These are phyloP conservation scores for Taeniopygia guttata DNA, from an alignment of 2,797 vertebrate genomes.

Conservation along the genomic window DNA sequence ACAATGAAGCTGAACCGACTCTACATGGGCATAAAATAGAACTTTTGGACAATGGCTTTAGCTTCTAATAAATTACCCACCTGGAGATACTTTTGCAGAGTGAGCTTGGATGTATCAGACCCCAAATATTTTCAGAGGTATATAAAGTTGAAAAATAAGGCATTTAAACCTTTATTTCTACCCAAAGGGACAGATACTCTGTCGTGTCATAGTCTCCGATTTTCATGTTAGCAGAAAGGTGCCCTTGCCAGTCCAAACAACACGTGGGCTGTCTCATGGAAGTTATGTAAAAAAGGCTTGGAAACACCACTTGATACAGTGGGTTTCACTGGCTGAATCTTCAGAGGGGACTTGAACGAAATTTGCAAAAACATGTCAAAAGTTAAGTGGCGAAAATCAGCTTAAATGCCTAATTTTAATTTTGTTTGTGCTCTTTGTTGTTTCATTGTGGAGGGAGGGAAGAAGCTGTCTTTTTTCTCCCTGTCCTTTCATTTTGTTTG, in stretches of 20 bases:
- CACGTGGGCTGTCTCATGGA: neutral
- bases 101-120: neutral
- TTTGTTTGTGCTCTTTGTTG: slow-evolving; percentile 62
- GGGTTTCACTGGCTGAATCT: slow-evolving; percentile 20
- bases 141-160: slow-evolving; percentile 20
- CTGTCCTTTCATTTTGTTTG: slow-evolving; percentile 50
- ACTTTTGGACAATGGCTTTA: neutral
- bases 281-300: slow-evolving; percentile 20
- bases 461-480: slow-evolving; percentile 63
- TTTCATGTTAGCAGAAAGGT: neutral
- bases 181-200: neutral
- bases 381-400: slow-evolving; percentile 68
- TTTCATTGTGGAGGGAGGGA: slow-evolving; percentile 60
- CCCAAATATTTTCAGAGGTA: slow-evolving; percentile 21
- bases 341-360: slow-evolving; percentile 23
- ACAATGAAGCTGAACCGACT: slow-evolving; percentile 6
- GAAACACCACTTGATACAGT: slow-evolving; percentile 3
- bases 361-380: slow-evolving; percentile 61
- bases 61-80: slow-evolving; percentile 53
- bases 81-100: slow-evolving; percentile 28
- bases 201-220: neutral
- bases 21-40: slow-evolving; percentile 33
- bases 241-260: neutral
- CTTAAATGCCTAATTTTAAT: slow-evolving; percentile 67
- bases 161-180: neutral